phyloP scores from a whole-genome alignment of 2,113 vertebrate genomes.

The Sorex araneus region DNA sequence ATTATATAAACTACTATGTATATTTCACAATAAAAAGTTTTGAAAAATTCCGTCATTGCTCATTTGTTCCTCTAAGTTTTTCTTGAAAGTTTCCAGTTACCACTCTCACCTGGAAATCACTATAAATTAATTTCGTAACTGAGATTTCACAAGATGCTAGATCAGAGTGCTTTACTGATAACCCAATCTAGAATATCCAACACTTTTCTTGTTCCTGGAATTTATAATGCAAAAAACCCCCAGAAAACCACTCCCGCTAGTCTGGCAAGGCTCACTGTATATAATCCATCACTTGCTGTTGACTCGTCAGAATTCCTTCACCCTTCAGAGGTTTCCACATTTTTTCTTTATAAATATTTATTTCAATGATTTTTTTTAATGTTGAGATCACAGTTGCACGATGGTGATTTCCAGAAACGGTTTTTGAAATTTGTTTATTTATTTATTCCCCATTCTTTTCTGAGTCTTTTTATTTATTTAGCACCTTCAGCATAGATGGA shows the following conservation, averaged over 20 bases:
- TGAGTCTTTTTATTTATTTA: constrained; percentile 51
- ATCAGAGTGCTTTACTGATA: constrained; percentile 64
- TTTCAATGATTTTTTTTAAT: constrained; percentile 63
- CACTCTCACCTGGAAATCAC: constrained; percentile 81
- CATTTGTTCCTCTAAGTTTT: constrained; percentile 72
- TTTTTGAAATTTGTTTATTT: constrained; percentile 61
- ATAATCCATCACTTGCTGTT: constrained; percentile 68
- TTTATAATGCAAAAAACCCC: constrained; percentile 82
- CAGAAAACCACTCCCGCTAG: constrained; percentile 81
- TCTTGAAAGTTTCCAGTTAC: constrained; percentile 70
- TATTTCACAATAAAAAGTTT: constrained; percentile 73
- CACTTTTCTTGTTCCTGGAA: constrained; percentile 80
- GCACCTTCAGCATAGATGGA: not conserved
- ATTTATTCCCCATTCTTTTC: constrained; percentile 49
- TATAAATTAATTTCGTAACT: constrained; percentile 65
- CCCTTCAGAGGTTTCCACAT: constrained; percentile 64
- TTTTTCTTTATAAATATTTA: constrained; percentile 80
- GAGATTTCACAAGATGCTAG: constrained; percentile 76
- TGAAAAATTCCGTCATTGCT: constrained; percentile 61
- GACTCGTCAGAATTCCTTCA: constrained; percentile 76
- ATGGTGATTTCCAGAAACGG: constrained; percentile 79
- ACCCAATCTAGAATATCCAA: constrained; percentile 45
- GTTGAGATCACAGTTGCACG: constrained; percentile 63
- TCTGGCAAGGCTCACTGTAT: constrained; percentile 79
- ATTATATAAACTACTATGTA: constrained; percentile 54